A percentile compares a stretch with the other conserved stretches of the same genome.
These are phyloP conservation scores for Dendronephthya gigantea DNA, from an alignment of 64 coral and sea anemone species.

Conservation along the genomic window DNA sequence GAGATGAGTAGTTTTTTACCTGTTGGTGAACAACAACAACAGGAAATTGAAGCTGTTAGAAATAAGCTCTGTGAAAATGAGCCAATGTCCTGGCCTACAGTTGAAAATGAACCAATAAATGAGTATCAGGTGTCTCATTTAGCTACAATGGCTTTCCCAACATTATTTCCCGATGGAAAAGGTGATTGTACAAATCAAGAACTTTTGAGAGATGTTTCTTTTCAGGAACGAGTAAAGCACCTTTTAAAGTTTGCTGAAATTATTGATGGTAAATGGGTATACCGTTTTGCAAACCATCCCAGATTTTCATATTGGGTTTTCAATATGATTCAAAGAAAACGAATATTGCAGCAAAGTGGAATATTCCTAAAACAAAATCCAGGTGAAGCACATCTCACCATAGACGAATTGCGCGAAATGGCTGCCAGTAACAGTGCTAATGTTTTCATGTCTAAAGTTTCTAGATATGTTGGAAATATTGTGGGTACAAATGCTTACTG, in stretches of 20 bases:
- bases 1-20: slow-evolving; percentile 45
- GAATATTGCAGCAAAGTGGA: slow-evolving; percentile 20
- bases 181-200: slow-evolving; percentile 42
- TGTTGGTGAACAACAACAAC: slow-evolving; percentile 26
- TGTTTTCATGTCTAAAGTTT: slow-evolving; percentile 8
- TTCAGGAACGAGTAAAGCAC: slow-evolving; percentile 29
- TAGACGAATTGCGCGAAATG: slow-evolving; percentile 12
- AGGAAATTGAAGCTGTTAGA: slow-evolving; percentile 29
- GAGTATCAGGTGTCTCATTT: slow-evolving; percentile 29
- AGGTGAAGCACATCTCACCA: neutral
- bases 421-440: slow-evolving; percentile 17
- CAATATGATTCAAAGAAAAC: slow-evolving; percentile 46
- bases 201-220: slow-evolving; percentile 9
- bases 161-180: slow-evolving; percentile 47
- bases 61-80: too few species aligned
- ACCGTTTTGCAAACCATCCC: slow-evolving; percentile 42
- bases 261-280: slow-evolving; percentile 34
- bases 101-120: slow-evolving; percentile 38
- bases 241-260: slow-evolving; percentile 44
- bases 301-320: slow-evolving; percentile 50
- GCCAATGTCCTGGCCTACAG: slow-evolving; percentile 12
- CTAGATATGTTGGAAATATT: neutral
- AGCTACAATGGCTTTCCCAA: slow-evolving; percentile 42
- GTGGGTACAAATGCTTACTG: neutral
- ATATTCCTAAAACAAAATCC: slow-evolving; percentile 27